These are phyloP conservation scores for Protonibea diacanthus DNA, from an alignment of 2,797 vertebrate genomes.

Conservation along the genomic window DNA sequence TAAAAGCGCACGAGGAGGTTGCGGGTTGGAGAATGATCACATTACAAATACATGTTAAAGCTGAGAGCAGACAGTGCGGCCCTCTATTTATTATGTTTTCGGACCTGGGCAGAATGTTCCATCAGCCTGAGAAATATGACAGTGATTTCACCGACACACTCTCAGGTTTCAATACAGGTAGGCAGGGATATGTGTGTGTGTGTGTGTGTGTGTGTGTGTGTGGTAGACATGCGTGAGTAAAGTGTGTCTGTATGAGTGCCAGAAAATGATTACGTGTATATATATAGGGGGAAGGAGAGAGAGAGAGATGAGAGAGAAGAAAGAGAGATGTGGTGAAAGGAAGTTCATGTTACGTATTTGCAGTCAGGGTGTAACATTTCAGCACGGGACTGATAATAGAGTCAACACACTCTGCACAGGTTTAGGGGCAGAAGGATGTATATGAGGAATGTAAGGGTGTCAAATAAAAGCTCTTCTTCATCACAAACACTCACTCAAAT, in stretches of 20 bases:
- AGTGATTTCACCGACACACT: slow-evolving; percentile 66
- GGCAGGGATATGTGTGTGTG: slow-evolving; percentile 16
- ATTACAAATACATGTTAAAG: slow-evolving; percentile 76
- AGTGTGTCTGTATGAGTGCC: neutral
- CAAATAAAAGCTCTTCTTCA: slow-evolving; percentile 56
- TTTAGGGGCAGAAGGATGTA: slow-evolving; percentile 77
- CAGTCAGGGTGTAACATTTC: slow-evolving; percentile 79
- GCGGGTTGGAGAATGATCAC: slow-evolving; percentile 71
- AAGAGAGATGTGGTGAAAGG: slow-evolving; percentile 42
- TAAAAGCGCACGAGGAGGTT: slow-evolving; percentile 57
- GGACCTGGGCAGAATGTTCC: slow-evolving; percentile 74
- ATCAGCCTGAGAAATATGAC: slow-evolving; percentile 77
- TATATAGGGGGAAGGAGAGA: slow-evolving; percentile 4
- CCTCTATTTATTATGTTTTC: slow-evolving; percentile 76
- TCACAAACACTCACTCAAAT: slow-evolving; percentile 25
- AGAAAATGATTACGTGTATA: slow-evolving; percentile 7
- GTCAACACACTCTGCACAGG: slow-evolving; percentile 71
- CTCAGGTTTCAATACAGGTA: slow-evolving; percentile 62
- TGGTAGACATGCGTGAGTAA: slow-evolving; percentile 28
- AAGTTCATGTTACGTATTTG: slow-evolving; percentile 80
- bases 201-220: slow-evolving; percentile 29
- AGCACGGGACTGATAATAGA: slow-evolving; percentile 74
- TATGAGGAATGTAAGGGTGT: slow-evolving; percentile 82
- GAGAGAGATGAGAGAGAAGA: slow-evolving; percentile 9
- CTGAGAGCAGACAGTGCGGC: slow-evolving; percentile 73